phyloP scores from a whole-genome alignment of 1,140 invertebrate species.

The Drosophila gunungcola region DNA sequence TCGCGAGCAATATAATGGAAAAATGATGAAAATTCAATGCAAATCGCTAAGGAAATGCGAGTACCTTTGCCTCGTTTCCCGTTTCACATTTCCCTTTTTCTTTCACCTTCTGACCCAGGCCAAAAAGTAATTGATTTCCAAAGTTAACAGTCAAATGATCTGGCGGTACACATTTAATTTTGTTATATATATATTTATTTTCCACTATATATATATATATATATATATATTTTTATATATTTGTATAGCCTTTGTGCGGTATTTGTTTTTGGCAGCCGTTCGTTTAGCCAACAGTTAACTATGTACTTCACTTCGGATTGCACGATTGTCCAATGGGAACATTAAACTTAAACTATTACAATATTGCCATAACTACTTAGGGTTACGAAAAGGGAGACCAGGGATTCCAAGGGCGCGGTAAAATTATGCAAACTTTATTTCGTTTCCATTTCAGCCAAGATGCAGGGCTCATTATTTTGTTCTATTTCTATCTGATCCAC shows the following conservation, averaged over 20 bases:
- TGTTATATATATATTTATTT: conserved; percentile 36
- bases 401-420: neutral
- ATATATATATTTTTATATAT: conserved; percentile 10
- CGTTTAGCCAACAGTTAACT: conserved; percentile 36
- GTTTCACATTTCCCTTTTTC: neutral
- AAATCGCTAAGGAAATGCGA: conserved; percentile 31
- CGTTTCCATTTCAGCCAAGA: neutral
- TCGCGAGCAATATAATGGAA: conserved; percentile 24
- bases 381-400: neutral
- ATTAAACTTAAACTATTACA: conserved; percentile 6
- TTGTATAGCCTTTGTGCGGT: conserved; percentile 6
- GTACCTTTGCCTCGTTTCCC: neutral
- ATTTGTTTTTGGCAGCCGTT: conserved; percentile 48
- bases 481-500: neutral
- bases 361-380: neutral
- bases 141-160: conserved; percentile 40
- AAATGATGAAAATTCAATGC: conserved; percentile 11
- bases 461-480: neutral
- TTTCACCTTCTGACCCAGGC: conserved; percentile 19
- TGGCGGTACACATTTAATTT: conserved; percentile 28
- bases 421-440: neutral
- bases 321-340: conserved; percentile 24
- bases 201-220: conserved; percentile 9
- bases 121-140: conserved; percentile 40
- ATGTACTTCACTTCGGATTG: conserved; percentile 15